phyloP scores from a whole-genome alignment of 2,888 invertebrate species.

The Drosophila formosana region DNA sequence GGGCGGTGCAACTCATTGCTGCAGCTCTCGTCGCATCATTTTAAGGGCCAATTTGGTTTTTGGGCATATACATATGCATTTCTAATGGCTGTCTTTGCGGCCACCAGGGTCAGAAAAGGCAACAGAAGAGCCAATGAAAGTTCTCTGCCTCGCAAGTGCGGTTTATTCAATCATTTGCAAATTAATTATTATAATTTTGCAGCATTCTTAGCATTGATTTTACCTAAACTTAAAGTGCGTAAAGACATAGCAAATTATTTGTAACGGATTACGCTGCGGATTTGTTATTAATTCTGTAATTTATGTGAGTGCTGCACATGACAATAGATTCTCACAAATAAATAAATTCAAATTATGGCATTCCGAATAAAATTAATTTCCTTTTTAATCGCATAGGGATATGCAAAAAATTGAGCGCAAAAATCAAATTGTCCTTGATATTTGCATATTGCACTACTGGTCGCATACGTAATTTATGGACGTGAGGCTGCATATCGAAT shows the following conservation, averaged over 20 bases:
- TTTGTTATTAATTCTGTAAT: too few species aligned
- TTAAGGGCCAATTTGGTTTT: conserved; percentile 57
- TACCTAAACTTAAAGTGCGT: too few species aligned
- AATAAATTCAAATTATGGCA: background rate
- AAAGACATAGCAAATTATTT: too few species aligned
- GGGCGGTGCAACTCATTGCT: background rate
- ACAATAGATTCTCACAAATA: too few species aligned
- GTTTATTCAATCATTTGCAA: conserved; percentile 1
- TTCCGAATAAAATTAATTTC: background rate
- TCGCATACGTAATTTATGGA: conserved; percentile 31
- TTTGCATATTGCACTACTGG: background rate
- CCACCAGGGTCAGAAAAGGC: background rate
- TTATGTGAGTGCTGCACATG: too few species aligned
- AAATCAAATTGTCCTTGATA: background rate
- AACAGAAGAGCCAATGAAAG: background rate
- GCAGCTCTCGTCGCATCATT: conserved; percentile 37
- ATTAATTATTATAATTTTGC: conserved; percentile 2
- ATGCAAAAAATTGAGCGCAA: background rate
- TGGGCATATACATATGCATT: conserved; percentile 35
- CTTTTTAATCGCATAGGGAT: background rate
- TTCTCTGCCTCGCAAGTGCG: background rate
- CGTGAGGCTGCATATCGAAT: conserved; percentile 36
- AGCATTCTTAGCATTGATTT: too few species aligned
- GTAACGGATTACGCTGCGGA: too few species aligned
- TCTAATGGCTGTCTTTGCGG: conserved; percentile 27